These are phyloP conservation scores for Myotis myotis DNA, from an alignment of 2,797 vertebrate species.

Conservation along the genomic window DNA sequence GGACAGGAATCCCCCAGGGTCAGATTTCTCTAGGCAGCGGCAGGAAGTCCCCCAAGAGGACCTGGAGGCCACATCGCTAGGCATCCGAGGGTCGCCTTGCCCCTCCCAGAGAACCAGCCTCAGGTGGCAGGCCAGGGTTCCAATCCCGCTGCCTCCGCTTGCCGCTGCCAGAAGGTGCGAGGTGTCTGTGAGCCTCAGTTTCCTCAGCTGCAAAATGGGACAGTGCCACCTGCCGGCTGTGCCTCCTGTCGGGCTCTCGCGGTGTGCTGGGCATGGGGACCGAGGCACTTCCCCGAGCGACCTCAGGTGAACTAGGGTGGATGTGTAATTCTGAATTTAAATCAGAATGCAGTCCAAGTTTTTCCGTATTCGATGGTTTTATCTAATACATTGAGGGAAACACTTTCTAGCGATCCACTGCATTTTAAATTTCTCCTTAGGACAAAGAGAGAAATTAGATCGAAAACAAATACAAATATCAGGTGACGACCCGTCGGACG, in stretches of 20 bases:
- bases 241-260: background rate
- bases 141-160: background rate
- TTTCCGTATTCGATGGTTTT: background rate
- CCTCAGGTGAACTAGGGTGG: fast-evolving
- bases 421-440: background rate
- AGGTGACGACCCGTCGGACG: no score
- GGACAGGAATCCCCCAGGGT: background rate
- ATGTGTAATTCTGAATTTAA: background rate
- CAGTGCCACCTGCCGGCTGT: fast-evolving
- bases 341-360: background rate
- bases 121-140: background rate
- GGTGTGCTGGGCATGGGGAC: background rate
- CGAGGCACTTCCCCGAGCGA: fast-evolving
- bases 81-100: background rate
- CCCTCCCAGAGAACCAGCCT: background rate
- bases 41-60: background rate
- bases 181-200: background rate
- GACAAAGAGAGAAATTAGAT: background rate
- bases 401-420: background rate
- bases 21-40: background rate
- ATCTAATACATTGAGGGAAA: background rate
- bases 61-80: background rate
- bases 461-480: no score
- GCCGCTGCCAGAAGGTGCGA: background rate
- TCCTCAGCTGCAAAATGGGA: background rate